A percentile compares a stretch with the other conserved stretches of the same genome.
phyloP scores from a whole-genome alignment of 1,140 invertebrate genomes.

The Brachionus manjavacas region DNA sequence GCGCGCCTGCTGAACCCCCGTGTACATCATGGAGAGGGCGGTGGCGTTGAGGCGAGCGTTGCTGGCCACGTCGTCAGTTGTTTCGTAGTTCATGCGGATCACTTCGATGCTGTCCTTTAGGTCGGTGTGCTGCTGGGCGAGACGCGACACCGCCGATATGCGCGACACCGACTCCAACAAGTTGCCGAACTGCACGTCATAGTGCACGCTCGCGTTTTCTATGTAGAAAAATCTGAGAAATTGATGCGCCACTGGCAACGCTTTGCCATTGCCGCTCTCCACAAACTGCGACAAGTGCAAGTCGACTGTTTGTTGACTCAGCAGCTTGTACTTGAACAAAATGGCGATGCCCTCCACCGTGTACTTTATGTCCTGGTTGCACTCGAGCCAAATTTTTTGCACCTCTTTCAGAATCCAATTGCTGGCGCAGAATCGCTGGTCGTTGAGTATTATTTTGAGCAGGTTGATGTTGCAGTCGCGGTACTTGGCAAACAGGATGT shows the following conservation, averaged over 20 bases:
- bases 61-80: slow-evolving; percentile 45
- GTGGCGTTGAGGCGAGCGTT: slow-evolving; percentile 48
- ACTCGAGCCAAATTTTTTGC: slow-evolving; percentile 62
- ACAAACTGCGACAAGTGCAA: slow-evolving; percentile 72
- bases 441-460: not conserved
- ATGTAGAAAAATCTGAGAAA: slow-evolving; percentile 79
- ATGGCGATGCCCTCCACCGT: slow-evolving; percentile 85
- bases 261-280: slow-evolving; percentile 79
- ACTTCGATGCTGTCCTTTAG: slow-evolving; percentile 50
- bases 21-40: slow-evolving; percentile 80
- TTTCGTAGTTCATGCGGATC: slow-evolving; percentile 47
- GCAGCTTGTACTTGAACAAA: slow-evolving; percentile 69
- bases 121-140: not conserved
- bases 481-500: slow-evolving; percentile 14
- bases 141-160: not conserved
- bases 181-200: slow-evolving; percentile 9
- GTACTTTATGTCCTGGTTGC: slow-evolving; percentile 77
- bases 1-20: slow-evolving; percentile 75
- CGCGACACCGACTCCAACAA: slow-evolving; percentile 25
- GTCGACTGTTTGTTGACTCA: slow-evolving; percentile 74
- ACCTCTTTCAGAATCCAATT: slow-evolving; percentile 36
- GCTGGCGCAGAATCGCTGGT: slow-evolving; percentile 10
- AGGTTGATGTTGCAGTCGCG: slow-evolving; percentile 6
- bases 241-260: slow-evolving; percentile 81
- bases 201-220: slow-evolving; percentile 58